Conservation (phyloP, 1,140 invertebrate genomes). For the Drosophila novamexicana region DNA sequence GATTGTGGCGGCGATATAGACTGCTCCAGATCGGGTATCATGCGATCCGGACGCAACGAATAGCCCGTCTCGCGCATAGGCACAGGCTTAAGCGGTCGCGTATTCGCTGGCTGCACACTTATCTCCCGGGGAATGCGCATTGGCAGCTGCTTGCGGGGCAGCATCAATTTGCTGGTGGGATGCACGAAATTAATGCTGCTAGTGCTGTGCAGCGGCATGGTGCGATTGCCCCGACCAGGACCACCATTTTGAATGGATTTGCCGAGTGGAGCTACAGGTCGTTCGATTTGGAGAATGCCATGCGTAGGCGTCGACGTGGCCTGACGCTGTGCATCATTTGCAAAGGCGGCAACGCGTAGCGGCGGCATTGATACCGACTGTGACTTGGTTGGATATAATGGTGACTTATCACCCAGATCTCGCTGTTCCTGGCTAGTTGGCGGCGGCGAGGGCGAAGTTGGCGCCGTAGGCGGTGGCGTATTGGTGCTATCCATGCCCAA, state of each 20-base stretch:
- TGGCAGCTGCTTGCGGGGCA: conserved; percentile 54
- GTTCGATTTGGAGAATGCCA: conserved; percentile 58
- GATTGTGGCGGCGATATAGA: conserved; percentile 63
- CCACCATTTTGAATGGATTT: conserved; percentile 18
- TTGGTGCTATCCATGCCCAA: conserved; percentile 63
- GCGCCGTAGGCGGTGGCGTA: conserved; percentile 66
- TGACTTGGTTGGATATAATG: conserved; percentile 11
- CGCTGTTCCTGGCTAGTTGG: conserved; percentile 14
- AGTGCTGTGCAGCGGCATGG: conserved; percentile 56
- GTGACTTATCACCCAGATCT: neutral
- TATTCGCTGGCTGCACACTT: conserved; percentile 47
- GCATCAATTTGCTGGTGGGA: conserved; percentile 64
- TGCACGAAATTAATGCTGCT: conserved; percentile 70
- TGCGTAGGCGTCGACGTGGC: conserved; percentile 35
- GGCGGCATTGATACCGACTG: conserved; percentile 16
- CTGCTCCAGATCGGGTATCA: conserved; percentile 67
- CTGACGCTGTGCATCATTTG: conserved; percentile 46
- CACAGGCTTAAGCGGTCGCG: conserved; percentile 60
- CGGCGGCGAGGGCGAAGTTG: conserved; percentile 67
- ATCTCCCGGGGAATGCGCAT: conserved; percentile 57
- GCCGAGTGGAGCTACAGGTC: conserved; percentile 43
- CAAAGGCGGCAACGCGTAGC: conserved; percentile 56
- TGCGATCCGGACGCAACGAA: conserved; percentile 64
- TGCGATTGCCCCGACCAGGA: conserved; percentile 27
- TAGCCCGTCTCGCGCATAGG: conserved; percentile 70